Base-by-base conservation (phyloP, 2,797 vertebrate species). In the Stomatorhinus walkeri region DNA sequence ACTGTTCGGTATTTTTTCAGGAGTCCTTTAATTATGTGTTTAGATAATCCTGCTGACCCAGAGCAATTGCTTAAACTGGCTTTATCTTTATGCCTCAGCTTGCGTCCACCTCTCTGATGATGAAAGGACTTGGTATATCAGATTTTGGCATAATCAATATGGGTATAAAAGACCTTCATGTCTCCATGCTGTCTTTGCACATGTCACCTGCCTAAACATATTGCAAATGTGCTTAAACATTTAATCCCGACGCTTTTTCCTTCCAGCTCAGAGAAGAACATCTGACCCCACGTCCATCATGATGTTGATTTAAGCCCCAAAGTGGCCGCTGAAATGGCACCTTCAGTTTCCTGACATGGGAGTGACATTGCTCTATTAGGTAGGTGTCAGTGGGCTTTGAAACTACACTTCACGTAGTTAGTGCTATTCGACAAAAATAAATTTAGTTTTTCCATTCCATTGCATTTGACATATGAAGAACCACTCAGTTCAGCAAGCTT, bases 321-420 rank as follows among this genome's bases (percentile, higher is more conserved):
- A 22, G 8, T n/a, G 40, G 76, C 76, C 5, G 1, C 32, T 48
- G 40, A 84, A 51, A 28, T 28, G 19, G 81, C 19, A 14, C 81
- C 81, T 0, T 28, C 46, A 1, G n/a, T 51, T 28, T 84, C 46
- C 81, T 84, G 43, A 84, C 40, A 22, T 51, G 81, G 40, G 22
- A 4, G 40, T 84, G 46, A 84, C 19, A 51, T 43, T 43, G 19
- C 46, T 83, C 79, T 83, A 43, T 84, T 84, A 84, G 81, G 81
- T 84, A 84, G n/a, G 81, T 84, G 46, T 48, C 81, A 84, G 22
- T 84, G 81, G 40, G 24, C n/a, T 84, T 51, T 84, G 22, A 84
- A 48, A 84, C 81, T 24, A 24, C 10, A 49, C 81, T 48, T 51
- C 81, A 84, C 46, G 16, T 81, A 51, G 81, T 22, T 51, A 84